These are phyloP conservation scores for Parnassius glacialis DNA, from an alignment of 2,888 invertebrate species.

Conservation along the genomic window DNA sequence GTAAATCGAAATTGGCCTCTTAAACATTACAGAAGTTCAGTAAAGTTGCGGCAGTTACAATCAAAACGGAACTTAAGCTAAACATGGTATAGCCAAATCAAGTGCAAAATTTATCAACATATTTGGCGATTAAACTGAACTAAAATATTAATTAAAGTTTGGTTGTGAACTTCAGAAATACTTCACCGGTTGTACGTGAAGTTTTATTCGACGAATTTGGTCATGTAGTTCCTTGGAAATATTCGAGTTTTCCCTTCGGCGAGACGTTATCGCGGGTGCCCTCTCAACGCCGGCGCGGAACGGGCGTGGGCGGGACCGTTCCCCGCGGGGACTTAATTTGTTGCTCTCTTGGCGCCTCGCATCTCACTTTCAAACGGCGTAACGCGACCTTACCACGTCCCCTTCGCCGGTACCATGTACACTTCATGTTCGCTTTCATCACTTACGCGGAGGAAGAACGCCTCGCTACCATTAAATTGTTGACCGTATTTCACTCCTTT, in stretches of 20 bases:
- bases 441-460: conserved; percentile 26
- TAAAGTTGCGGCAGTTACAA: conserved; percentile 16
- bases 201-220: conserved; percentile 70
- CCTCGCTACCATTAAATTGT: conserved; percentile 16
- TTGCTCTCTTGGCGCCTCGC: conserved; percentile 80
- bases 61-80: conserved; percentile 6
- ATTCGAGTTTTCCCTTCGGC: conserved; percentile 76
- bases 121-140: conserved; percentile 43
- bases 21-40: conserved; percentile 22
- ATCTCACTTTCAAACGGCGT: conserved; percentile 79
- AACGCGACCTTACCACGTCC: conserved; percentile 76
- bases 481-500: conserved; percentile 19
- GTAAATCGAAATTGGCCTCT: conserved; percentile 28
- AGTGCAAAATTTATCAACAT: conserved; percentile 38
- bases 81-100: conserved; percentile 1
- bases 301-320: conserved; percentile 60
- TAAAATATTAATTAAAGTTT: conserved; percentile 62
- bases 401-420: conserved; percentile 57
- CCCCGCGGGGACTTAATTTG: conserved; percentile 79
- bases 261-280: conserved; percentile 71
- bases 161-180: conserved; percentile 60
- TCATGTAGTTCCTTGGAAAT: conserved; percentile 73
- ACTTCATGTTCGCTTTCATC: conserved; percentile 56
- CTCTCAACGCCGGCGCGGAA: conserved; percentile 58
- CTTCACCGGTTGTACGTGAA: conserved; percentile 64